These are phyloP conservation scores for Mesocentrotus franciscanus DNA, from an alignment of 53 echinoderm and acorn worm genomes.

Conservation along the genomic window DNA sequence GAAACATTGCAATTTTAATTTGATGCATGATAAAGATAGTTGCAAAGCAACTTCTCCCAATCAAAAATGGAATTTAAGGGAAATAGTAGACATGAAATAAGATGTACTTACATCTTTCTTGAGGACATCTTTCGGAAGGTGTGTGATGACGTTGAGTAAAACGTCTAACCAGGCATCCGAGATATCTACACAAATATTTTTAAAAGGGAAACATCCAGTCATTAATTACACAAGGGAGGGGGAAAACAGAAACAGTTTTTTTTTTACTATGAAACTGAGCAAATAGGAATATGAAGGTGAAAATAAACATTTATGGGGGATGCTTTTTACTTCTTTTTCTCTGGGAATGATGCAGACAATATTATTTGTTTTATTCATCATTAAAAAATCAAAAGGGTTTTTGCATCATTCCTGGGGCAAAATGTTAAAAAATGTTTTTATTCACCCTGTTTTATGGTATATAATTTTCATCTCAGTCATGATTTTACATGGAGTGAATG, in stretches of 20 bases:
- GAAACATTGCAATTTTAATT: too few species aligned
- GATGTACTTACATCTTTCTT: slow-evolving; percentile 93
- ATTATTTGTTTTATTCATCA: too few species aligned
- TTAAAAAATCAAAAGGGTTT: background rate
- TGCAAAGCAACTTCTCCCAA: background rate
- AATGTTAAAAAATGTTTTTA: too few species aligned
- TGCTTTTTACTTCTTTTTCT: too few species aligned
- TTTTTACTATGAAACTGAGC: too few species aligned
- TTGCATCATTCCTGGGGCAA: too few species aligned
- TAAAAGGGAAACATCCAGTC: background rate
- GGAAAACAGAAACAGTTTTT: too few species aligned
- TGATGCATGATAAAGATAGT: background rate
- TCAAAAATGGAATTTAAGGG: background rate
- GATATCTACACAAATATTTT: slow-evolving; percentile 72
- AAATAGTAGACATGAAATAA: background rate
- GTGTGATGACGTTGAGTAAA: slow-evolving; percentile 86
- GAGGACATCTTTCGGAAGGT: slow-evolving; percentile 91
- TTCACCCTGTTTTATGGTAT: too few species aligned
- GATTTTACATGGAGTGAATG: too few species aligned
- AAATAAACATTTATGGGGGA: too few species aligned
- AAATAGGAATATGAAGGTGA: background rate
- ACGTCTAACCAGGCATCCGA: slow-evolving; percentile 90
- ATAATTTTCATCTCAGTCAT: too few species aligned
- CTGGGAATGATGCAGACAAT: too few species aligned
- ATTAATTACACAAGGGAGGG: background rate